These are phyloP conservation scores for Rhynchomys soricoides DNA, from an alignment of 2,113 vertebrate species.

Conservation along the genomic window DNA sequence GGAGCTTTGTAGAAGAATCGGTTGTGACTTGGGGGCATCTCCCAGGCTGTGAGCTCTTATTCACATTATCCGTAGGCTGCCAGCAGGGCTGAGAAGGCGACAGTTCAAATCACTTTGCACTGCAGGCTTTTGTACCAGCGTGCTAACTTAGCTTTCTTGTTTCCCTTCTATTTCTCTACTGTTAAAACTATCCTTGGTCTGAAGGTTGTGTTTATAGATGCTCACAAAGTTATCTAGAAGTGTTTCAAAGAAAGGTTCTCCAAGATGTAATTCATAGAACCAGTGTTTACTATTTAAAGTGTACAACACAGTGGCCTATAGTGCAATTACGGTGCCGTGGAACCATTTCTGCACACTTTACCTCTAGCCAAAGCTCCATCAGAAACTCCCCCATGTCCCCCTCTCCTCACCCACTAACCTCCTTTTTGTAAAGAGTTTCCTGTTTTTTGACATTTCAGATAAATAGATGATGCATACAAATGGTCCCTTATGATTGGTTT, in stretches of 20 bases:
- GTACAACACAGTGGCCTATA: neutral
- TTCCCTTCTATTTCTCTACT: constrained; percentile 7
- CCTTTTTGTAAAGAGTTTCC: neutral
- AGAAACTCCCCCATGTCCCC: neutral
- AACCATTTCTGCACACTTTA: neutral
- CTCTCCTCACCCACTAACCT: neutral
- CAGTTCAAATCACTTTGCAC: neutral
- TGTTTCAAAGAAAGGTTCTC: neutral
- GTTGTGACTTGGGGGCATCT: neutral
- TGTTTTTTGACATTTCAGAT: neutral
- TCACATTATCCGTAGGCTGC: neutral
- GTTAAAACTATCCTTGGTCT: neutral
- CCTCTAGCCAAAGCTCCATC: neutral
- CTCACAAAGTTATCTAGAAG: neutral
- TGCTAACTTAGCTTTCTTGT: neutral
- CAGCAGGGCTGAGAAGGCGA: neutral
- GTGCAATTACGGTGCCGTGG: neutral
- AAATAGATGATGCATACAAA: neutral
- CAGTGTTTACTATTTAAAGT: neutral
- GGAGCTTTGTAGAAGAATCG: neutral
- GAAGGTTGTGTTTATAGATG: neutral
- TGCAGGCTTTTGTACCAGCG: neutral
- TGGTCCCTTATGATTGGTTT: neutral
- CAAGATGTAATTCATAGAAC: neutral
- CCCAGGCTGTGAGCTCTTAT: neutral